Base-by-base conservation (phyloP, 2,888 invertebrate species). In the Zygothrica quintamaculata region DNA sequence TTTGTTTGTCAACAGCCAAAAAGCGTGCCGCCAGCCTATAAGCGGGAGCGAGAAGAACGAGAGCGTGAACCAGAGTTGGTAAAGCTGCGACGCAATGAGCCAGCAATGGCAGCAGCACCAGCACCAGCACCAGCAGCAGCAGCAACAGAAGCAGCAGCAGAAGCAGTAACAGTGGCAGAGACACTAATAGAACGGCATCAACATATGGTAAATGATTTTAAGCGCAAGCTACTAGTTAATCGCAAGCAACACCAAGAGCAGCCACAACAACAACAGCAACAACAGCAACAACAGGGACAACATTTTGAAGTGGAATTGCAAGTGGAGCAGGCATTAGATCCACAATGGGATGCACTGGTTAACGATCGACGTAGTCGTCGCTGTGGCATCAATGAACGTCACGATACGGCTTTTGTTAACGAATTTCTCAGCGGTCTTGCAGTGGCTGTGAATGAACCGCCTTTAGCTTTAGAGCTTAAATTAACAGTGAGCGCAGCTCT, bases 131-230 rank as follows among this genome's bases (percentile, higher is more conserved):
- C 39, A 31, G 1, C 44, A 11, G 2, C 42, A 16, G 15, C 51
- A 12, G 37, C 43, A 6, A 22, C 51, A 12, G 37, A n/a, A n/a
- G 8, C 42, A 33, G 34, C 8, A n/a, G 12, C 37, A 33, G 34
- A 26, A 47, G 3, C 29, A 16, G 47, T 8, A 15, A 36, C 12
- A 11, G 12, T 33, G 31, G 1, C 44, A 11, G 2, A 36, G 22
- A 22, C 51, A 12, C 34, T 40, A 6, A 22, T 47, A 12, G 37
- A 40, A 6, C 59, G 56, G 43, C 72, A 59, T 42, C 66, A 70
- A 55, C 77, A 76, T 60, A 73, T 89, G 77, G 87, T 90, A 6
- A 77, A 86, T 18, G 85, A 89, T 60, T 91, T 91, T 46, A 90
- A 90, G 70, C 84, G 84, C 12, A 88, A 89, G 76, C 66, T 90